Percentiles rank a stretch among this genome's conserved stretches.
phyloP scores from a whole-genome alignment of 2,888 invertebrate genomes.

The Drosophila hamatofila region DNA sequence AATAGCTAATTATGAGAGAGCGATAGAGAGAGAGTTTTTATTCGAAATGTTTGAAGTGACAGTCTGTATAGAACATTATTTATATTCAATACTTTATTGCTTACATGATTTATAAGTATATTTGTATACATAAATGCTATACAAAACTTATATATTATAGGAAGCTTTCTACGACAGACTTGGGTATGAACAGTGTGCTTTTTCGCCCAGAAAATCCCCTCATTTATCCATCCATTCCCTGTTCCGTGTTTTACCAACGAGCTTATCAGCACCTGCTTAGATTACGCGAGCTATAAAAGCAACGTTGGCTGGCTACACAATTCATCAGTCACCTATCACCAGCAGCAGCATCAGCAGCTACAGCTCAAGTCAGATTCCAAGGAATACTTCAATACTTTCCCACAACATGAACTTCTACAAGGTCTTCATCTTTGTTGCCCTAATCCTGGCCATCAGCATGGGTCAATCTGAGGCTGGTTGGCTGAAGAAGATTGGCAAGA shows the following conservation, averaged over 20 bases:
- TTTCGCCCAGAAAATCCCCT: constrained; percentile 28
- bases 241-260: neutral
- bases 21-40: too few species aligned
- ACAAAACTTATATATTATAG: too few species aligned
- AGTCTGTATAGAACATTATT: too few species aligned
- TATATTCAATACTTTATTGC: neutral
- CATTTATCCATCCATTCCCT: neutral
- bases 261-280: constrained; percentile 6
- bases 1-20: too few species aligned
- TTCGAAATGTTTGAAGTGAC: too few species aligned
- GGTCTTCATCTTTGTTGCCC: constrained; percentile 69
- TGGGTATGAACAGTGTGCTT: constrained; percentile 15
- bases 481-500: constrained; percentile 76
- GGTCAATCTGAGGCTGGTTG: constrained; percentile 77
- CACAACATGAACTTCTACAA: constrained; percentile 73
- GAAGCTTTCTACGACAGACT: neutral
- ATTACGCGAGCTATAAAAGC: constrained; percentile 25
- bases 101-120: constrained; percentile 16
- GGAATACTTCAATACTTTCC: constrained; percentile 17
- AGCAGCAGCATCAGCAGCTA: constrained; percentile 2
- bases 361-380: constrained; percentile 10
- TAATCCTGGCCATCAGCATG: constrained; percentile 69
- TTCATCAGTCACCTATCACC: constrained; percentile 33
- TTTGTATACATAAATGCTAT: neutral
- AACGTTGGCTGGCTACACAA: neutral